These are phyloP conservation scores for Jordanella pulchra DNA, from an alignment of 2,797 vertebrate genomes.

Conservation along the genomic window DNA sequence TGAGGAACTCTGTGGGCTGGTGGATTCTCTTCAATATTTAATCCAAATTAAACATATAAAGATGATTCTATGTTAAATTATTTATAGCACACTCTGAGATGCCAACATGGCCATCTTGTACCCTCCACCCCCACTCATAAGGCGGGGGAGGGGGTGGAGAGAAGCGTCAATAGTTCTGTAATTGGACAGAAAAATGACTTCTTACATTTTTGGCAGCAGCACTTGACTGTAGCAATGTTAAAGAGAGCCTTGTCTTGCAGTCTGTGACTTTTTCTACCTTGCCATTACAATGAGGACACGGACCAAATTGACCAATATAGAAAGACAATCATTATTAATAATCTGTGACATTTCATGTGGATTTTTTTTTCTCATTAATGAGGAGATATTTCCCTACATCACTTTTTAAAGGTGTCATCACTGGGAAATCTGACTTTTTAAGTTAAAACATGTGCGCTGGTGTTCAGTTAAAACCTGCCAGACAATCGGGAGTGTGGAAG, in stretches of 20 bases:
- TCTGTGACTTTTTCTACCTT: not conserved
- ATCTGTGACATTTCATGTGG: not conserved
- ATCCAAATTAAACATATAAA: slow-evolving; percentile 73
- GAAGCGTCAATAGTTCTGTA: slow-evolving; percentile 18
- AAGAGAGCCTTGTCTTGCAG: slow-evolving; percentile 1
- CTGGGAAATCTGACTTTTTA: too few relatives aligned
- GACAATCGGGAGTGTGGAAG: too few relatives aligned
- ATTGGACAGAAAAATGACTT: slow-evolving; percentile 25
- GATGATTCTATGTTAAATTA: slow-evolving; percentile 60
- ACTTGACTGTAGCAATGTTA: slow-evolving; percentile 8
- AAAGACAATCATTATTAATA: slow-evolving; percentile 31
- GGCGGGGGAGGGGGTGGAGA: slow-evolving; percentile 8
- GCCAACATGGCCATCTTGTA: slow-evolving; percentile 38
- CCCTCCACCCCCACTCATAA: slow-evolving; percentile 2
- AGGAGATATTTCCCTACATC: slow-evolving; percentile 17
- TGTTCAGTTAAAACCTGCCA: too few relatives aligned
- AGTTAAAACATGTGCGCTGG: too few relatives aligned
- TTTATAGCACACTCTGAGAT: slow-evolving; percentile 57
- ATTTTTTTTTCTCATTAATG: not conserved
- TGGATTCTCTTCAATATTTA: slow-evolving; percentile 70
- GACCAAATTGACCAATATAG: slow-evolving; percentile 23
- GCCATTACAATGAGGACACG: slow-evolving; percentile 11
- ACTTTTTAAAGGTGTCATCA: not conserved
- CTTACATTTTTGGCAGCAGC: slow-evolving; percentile 7
- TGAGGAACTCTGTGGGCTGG: slow-evolving; percentile 45